These are phyloP conservation scores for Cirrhinus molitorella DNA, from an alignment of 2,797 vertebrate genomes.

Conservation along the genomic window DNA sequence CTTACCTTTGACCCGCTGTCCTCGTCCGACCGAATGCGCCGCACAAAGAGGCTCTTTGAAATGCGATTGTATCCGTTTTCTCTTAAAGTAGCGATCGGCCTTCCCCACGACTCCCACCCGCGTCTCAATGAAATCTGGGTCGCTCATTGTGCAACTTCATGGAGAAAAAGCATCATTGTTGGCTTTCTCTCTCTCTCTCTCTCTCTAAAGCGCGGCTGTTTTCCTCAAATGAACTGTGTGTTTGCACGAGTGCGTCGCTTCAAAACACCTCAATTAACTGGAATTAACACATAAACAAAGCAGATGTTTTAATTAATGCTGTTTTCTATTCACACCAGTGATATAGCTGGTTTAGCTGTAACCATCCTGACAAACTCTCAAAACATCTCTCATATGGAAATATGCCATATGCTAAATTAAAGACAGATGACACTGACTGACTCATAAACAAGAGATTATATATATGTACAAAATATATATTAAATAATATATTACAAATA, in stretches of 20 bases:
- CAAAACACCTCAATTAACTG: background rate
- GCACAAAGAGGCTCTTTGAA: constrained; percentile 53
- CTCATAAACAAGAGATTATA: background rate
- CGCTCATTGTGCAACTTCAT: constrained; percentile 63
- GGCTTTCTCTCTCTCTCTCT: constrained; percentile 7
- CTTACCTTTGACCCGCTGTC: constrained; percentile 51
- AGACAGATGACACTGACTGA: background rate
- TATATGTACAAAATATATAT: too few species aligned
- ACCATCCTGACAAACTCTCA: too few species aligned
- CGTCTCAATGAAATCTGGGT: constrained; percentile 67
- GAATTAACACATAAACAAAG: background rate
- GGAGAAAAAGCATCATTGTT: constrained; percentile 69
- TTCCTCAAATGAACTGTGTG: background rate
- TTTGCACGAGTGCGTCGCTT: background rate
- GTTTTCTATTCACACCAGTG: background rate
- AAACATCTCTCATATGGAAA: too few species aligned
- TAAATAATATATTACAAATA: too few species aligned
- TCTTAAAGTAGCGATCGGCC: constrained; percentile 12
- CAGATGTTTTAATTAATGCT: background rate
- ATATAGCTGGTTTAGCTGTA: too few species aligned
- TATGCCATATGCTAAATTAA: background rate
- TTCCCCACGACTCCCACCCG: constrained; percentile 41
- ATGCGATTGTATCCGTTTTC: constrained; percentile 9
- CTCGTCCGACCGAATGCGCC: background rate
- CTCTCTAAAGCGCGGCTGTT: background rate